A percentile compares a stretch with the other conserved stretches of the same genome.
Conservation (phyloP, 2,888 invertebrate genomes). For the Eulithis testata region DNA sequence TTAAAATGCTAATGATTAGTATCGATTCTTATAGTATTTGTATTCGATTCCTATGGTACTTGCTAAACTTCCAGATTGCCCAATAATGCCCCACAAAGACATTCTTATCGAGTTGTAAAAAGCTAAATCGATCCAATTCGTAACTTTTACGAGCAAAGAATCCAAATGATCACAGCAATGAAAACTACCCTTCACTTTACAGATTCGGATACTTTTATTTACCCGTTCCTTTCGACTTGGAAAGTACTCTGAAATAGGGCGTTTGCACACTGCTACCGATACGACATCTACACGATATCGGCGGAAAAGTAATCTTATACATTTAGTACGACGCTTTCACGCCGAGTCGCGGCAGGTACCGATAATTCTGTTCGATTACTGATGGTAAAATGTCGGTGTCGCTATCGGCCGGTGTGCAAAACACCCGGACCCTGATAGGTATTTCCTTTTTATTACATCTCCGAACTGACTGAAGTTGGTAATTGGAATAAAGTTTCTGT, state of each 20-base stretch:
- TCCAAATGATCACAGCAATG: not conserved
- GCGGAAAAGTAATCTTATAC: too few relatives aligned
- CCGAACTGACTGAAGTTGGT: constrained; percentile 17
- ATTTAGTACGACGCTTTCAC: too few relatives aligned
- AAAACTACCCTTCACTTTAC: constrained; percentile 20
- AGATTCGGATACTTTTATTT: constrained; percentile 23
- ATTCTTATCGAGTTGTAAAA: constrained; percentile 5
- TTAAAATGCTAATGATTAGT: too few relatives aligned
- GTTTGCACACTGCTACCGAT: too few relatives aligned
- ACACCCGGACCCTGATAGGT: not conserved
- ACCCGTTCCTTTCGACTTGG: constrained; percentile 20
- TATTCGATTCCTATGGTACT: too few relatives aligned
- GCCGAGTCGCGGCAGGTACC: too few relatives aligned
- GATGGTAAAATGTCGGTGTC: too few relatives aligned
- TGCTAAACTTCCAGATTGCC: not conserved
- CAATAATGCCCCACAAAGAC: not conserved
- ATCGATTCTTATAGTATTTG: too few relatives aligned
- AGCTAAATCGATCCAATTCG: constrained; percentile 8
- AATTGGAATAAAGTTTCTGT: constrained; percentile 29
- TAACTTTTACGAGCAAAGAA: constrained; percentile 18
- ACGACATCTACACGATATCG: too few relatives aligned
- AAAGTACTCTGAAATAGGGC: constrained; percentile 6
- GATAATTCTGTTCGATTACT: too few relatives aligned
- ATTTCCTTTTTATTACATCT: constrained; percentile 27
- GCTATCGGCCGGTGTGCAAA: too few relatives aligned